Evolutionary conservation across 1,140 invertebrate species (phyloP).

Genomic region (Homarus americanus): DNA sequence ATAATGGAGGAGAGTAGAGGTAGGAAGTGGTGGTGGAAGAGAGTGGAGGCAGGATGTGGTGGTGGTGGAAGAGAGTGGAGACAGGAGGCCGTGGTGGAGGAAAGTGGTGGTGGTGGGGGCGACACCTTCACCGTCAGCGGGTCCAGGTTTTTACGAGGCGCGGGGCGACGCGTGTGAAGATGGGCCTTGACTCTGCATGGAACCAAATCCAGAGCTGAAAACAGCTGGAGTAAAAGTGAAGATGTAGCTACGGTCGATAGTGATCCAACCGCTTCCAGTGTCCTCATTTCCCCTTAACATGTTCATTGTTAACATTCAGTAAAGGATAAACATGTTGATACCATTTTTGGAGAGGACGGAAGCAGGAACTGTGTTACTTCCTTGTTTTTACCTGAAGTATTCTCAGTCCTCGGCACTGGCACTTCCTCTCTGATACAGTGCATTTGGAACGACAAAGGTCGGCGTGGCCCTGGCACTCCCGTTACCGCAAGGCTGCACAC

Average conservation of each 20-base stretch:
- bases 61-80: not conserved
- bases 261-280: not conserved
- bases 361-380: not conserved
- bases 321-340: not conserved
- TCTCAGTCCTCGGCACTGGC: not conserved
- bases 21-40: constrained; percentile 1
- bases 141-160: constrained; percentile 14
- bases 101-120: not conserved
- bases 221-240: constrained; percentile 10
- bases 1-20: not conserved
- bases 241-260: not conserved
- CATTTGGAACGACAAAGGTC: not conserved
- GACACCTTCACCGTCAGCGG: not conserved
- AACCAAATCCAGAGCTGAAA: not conserved
- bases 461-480: constrained; percentile 3
- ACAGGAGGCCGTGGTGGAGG: not conserved
- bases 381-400: not conserved
- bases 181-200: constrained; percentile 8
- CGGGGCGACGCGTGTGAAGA: not conserved
- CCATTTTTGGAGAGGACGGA: not conserved
- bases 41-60: not conserved
- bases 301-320: not conserved
- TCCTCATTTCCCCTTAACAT: not conserved
- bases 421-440: not conserved
- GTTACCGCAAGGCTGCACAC: constrained; percentile 5